These are phyloP conservation scores for Poecilia picta DNA, from an alignment of 2,797 vertebrate species.

Conservation along the genomic window DNA sequence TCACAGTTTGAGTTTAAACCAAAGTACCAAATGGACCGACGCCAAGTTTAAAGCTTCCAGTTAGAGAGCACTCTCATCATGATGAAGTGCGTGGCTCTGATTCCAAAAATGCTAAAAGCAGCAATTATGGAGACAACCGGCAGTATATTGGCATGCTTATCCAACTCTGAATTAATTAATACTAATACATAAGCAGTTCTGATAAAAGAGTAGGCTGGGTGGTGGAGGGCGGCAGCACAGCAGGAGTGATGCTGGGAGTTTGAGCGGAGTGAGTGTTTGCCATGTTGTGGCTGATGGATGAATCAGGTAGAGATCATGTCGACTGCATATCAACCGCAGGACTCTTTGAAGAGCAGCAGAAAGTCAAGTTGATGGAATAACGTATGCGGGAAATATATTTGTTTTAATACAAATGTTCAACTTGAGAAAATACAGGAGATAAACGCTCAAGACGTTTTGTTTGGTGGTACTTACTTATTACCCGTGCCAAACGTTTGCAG, in stretches of 20 bases:
- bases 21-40: constrained; percentile 52
- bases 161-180: constrained; percentile 43
- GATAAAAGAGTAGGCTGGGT: constrained; percentile 19
- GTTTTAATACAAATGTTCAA: background rate
- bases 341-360: background rate
- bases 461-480: background rate
- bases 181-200: constrained; percentile 38
- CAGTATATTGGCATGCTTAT: constrained; percentile 29
- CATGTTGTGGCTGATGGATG: background rate
- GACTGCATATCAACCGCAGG: constrained; percentile 4
- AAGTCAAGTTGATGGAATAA: too few relatives aligned
- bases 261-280: background rate
- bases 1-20: constrained; percentile 49
- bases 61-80: constrained; percentile 49
- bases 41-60: constrained; percentile 50
- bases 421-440: background rate
- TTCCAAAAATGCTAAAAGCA: constrained; percentile 48
- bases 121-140: constrained; percentile 58
- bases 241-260: background rate
- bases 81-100: constrained; percentile 52
- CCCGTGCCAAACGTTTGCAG: background rate
- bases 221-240: constrained; percentile 4
- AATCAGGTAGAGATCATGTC: background rate
- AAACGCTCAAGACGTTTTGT: background rate
- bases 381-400: background rate